Percentiles rank a stretch among this genome's conserved stretches.
phyloP scores from a whole-genome alignment of 1,140 invertebrate genomes.

The Teleopsis dalmanni region DNA sequence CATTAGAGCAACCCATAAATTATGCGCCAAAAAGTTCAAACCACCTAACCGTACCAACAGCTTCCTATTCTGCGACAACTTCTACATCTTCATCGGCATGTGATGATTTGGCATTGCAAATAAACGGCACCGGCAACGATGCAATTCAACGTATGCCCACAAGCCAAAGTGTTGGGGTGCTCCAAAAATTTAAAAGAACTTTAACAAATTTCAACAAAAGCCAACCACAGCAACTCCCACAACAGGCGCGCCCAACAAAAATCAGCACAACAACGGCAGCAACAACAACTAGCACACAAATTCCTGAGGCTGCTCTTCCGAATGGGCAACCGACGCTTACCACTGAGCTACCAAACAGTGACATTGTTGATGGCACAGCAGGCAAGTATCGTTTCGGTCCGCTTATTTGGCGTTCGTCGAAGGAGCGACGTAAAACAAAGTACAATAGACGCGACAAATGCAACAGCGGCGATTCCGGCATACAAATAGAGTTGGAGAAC shows the following conservation, averaged over 20 bases:
- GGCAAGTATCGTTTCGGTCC: conserved; percentile 54
- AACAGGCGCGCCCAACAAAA: conserved; percentile 10
- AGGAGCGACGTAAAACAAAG: conserved; percentile 63
- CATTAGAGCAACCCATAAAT: conserved; percentile 8
- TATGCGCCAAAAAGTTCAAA: neutral
- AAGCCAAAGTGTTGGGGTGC: conserved; percentile 43
- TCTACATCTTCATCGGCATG: neutral
- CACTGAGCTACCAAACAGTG: neutral
- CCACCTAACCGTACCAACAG: neutral
- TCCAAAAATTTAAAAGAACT: conserved; percentile 64
- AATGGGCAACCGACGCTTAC: neutral
- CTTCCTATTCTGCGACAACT: neutral
- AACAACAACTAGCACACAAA: conserved; percentile 6
- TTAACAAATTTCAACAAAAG: conserved; percentile 48
- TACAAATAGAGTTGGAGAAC: conserved; percentile 57
- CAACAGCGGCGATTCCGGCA: conserved; percentile 68
- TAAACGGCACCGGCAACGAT: neutral
- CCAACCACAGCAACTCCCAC: conserved; percentile 17
- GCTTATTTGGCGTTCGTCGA: conserved; percentile 62
- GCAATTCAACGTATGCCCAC: conserved; percentile 7
- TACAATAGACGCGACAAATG: conserved; percentile 63
- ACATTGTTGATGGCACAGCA: conserved; percentile 7
- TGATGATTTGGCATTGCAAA: neutral
- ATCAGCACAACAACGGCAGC: conserved; percentile 6
- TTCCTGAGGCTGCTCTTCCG: neutral